These are phyloP conservation scores for Conomelus anceps DNA, from an alignment of 2,888 invertebrate species.

Conservation along the genomic window DNA sequence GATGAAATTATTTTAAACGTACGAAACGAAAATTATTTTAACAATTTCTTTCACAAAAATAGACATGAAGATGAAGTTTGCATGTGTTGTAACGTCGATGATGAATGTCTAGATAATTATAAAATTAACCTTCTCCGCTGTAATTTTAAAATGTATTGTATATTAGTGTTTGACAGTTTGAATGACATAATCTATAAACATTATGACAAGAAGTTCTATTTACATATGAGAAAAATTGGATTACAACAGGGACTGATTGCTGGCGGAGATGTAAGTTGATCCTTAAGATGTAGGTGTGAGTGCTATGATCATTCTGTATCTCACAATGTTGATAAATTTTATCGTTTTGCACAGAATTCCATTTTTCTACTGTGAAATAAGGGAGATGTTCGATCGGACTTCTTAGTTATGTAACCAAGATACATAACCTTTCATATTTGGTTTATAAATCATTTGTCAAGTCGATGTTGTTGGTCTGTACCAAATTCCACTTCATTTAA, in stretches of 20 bases:
- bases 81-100: background rate
- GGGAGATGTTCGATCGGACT: background rate
- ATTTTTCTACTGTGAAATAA: too few relatives aligned
- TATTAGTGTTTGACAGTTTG: slow-evolving; percentile 62
- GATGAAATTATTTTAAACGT: too few relatives aligned
- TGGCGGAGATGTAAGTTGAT: slow-evolving; percentile 41
- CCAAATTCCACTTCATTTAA: too few relatives aligned
- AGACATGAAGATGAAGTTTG: background rate
- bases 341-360: too few relatives aligned
- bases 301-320: background rate
- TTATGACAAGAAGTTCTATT: slow-evolving; percentile 56
- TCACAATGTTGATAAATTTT: too few relatives aligned
- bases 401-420: background rate
- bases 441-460: background rate
- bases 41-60: too few relatives aligned
- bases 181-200: slow-evolving; percentile 65
- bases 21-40: too few relatives aligned
- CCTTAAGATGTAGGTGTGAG: background rate
- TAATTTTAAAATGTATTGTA: slow-evolving; percentile 55
- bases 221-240: slow-evolving; percentile 48
- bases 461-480: too few relatives aligned
- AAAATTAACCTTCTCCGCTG: background rate
- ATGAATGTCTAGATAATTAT: background rate
- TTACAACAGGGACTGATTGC: slow-evolving; percentile 45
- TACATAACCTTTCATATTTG: background rate